Base-by-base conservation (phyloP, 2,797 vertebrate genomes). In the Chrysolophus pictus region DNA sequence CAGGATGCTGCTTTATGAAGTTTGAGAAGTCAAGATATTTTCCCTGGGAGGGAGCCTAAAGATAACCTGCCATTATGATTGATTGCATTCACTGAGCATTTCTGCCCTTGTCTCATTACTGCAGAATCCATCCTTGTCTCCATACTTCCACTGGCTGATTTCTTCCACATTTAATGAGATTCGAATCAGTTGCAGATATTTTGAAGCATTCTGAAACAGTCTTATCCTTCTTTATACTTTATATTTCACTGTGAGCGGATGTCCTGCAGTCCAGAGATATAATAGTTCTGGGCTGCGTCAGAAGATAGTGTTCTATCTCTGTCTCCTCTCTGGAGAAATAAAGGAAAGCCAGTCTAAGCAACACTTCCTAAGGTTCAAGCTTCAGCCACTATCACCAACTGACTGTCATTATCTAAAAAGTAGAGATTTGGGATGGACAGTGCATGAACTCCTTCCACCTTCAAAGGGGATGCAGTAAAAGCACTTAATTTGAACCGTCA, bases 21-120 rank as follows among this genome's bases (percentile, higher is more conserved):
- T 58, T 75, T 75, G 69, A 81, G 88, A 82, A 81, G 39, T 65
- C 56, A 56, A 76, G 71, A 31, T 7, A 6, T 87, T 93, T 93
- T 92, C 35, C 19, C 68, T 63, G 51, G 44, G 37, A 88, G 10
- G 31, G 6, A 60, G 19, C 8, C 10, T 24, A 64, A 41, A 87
- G 49, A 21, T 67, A 88, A 8, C 15, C 22, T 86, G 70, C 31
- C 70, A 33, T 71, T 74, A 71, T 71, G 76, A 72, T 46, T 87
- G 71, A 70, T 68, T 77, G 16, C 35, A 41, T 69, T 90, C 81
- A 75, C 0, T 2, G 15, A 82, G 18, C 2, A 9, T 86, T 91
- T 87, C 82, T 90, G 68, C 51, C 42, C 47, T 74, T 95, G 67
- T 53, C 67, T 91, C 49, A 23, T 86, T 69, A 79, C 2, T 39